Percentiles rank a stretch among this genome's conserved stretches.
These are phyloP conservation scores for Eurystomus gularis DNA, from an alignment of 2,113 vertebrate species.

Conservation along the genomic window DNA sequence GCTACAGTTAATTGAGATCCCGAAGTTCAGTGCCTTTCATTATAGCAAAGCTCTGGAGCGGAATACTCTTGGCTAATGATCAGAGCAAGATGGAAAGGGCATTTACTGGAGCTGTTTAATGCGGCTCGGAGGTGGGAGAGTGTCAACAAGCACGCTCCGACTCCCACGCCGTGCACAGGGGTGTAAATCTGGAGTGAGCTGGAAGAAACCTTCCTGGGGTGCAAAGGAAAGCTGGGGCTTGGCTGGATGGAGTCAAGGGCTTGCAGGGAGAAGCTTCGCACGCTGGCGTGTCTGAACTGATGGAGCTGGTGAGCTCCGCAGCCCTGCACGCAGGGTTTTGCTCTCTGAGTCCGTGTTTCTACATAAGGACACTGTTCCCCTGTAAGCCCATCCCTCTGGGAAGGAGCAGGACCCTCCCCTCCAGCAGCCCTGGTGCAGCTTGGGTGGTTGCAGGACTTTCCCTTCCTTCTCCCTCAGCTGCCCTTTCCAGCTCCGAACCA, in stretches of 20 bases:
- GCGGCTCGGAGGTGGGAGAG: neutral
- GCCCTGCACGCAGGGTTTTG: neutral
- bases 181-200: neutral
- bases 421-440: rapidly evolving
- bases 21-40: slow-evolving; percentile 42
- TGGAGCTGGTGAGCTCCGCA: rapidly evolving
- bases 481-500: neutral
- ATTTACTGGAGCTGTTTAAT: neutral
- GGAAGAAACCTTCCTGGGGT: neutral
- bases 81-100: slow-evolving; percentile 47
- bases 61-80: slow-evolving; percentile 22
- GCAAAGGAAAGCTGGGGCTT: neutral
- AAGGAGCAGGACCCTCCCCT: rapidly evolving
- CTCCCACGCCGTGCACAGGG: rapidly evolving
- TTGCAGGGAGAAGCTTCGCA: neutral
- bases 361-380: rapidly evolving
- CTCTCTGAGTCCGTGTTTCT: rapidly evolving
- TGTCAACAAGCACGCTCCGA: neutral
- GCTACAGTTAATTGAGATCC: slow-evolving; percentile 56
- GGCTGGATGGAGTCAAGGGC: rapidly evolving
- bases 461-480: neutral
- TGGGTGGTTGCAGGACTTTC: rapidly evolving
- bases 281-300: rapidly evolving
- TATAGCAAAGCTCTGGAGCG: slow-evolving; percentile 47
- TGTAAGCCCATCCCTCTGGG: neutral